A percentile compares a stretch with the other conserved stretches of the same genome.
phyloP scores from a whole-genome alignment of 1,140 invertebrate genomes.

The Fopius arisanus region DNA sequence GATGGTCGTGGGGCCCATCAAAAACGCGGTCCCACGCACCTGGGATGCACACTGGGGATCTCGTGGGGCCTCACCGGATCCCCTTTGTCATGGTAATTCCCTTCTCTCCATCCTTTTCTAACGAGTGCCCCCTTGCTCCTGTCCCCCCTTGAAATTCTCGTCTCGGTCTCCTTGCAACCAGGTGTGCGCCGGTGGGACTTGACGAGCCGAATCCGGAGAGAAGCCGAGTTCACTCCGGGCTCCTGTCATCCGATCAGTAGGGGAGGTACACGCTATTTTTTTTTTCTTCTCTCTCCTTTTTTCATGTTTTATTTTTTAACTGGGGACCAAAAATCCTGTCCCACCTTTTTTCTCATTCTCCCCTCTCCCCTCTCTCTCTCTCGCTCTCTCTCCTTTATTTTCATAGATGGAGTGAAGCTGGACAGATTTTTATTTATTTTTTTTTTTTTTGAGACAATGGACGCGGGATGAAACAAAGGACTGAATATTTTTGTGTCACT shows the following conservation, averaged over 20 bases:
- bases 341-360: conserved; percentile 7
- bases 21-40: conserved; percentile 59
- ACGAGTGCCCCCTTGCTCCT: background rate
- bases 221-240: background rate
- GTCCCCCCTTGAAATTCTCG: conserved; percentile 20
- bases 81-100: conserved; percentile 24
- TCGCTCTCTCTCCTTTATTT: background rate
- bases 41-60: conserved; percentile 49
- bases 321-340: conserved; percentile 2
- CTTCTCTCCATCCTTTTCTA: background rate
- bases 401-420: background rate
- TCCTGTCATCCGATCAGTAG: conserved; percentile 10
- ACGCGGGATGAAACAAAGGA: background rate
- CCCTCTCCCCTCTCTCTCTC: background rate
- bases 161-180: background rate
- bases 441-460: background rate
- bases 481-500: background rate
- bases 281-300: too few relatives aligned
- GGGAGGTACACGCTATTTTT: background rate
- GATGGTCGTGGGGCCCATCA: conserved; percentile 34
- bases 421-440: background rate
- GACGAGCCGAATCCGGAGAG: background rate
- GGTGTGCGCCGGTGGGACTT: conserved; percentile 9
- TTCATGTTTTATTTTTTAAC: background rate
- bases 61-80: conserved; percentile 41